Evolutionary conservation across 2,888 invertebrate species (phyloP), one percentile per base, ranked within the genome.

Genomic region (Pogonocherus hispidulus): DNA sequence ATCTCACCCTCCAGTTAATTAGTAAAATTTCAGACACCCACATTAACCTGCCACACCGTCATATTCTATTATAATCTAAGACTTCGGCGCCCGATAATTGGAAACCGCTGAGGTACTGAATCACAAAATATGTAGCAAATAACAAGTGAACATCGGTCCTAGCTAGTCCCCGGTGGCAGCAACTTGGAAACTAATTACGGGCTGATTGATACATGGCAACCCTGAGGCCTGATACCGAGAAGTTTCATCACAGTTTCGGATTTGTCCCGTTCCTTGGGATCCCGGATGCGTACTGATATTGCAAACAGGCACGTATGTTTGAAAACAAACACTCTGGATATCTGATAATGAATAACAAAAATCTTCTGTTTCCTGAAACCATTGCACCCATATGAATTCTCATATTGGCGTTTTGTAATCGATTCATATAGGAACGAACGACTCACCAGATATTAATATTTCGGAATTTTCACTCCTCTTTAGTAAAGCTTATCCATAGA

Each of bases 181-280:
- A 77, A 76, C 74, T 79, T 75, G 71, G 67, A 75, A 80, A 79
- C 80, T 79, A 80, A 79, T 80, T 80, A 80, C 68, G 66, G 66
- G 73, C 76, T 78, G 80, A 79, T 79, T 76, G 78, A 79, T 79
- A 76, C 77, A 75, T 71, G 56, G 46, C 67, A 41, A 59, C 56
- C 63, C 44, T 3, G 4, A 5, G 41, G 35, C 23, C 22, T 18
- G 46, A 41, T 47, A 52, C 18, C 11, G 46, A 59, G 47, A 59
- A 59, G 59, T 59, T 59, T 59, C 47, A 35, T 59, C 59, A 44
- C 55, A 23, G 44, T 41, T 56, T 14, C 14, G 14, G 20, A 22
- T 44, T 44, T 22, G 23, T 23, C 46, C 23, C 20, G 19, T 37
- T 55, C 19, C 41, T 55, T 37, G 11, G 11, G 19, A 37, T 35